Percentiles rank a stretch among this genome's conserved stretches.
These are phyloP conservation scores for Drosophila pegasa DNA, from an alignment of 2,888 invertebrate species.

Conservation along the genomic window DNA sequence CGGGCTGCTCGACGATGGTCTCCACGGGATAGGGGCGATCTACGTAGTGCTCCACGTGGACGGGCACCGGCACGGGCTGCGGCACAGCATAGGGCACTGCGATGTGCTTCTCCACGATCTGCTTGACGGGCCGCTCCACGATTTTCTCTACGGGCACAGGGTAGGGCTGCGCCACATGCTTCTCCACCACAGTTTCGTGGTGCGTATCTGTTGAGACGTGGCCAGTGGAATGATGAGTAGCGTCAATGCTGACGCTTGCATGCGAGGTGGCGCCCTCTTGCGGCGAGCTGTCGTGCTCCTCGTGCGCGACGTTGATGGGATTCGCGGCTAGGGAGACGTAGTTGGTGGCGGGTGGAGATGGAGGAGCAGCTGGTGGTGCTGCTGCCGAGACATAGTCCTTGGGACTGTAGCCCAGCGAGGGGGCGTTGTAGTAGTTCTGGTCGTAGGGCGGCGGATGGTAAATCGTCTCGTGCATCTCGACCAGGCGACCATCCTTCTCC, in stretches of 20 bases:
- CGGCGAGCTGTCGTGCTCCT: slow-evolving; percentile 60
- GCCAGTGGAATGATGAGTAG: slow-evolving; percentile 13
- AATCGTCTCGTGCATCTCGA: slow-evolving; percentile 83
- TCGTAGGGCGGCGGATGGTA: slow-evolving; percentile 67
- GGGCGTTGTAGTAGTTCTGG: slow-evolving; percentile 30
- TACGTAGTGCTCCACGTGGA: slow-evolving; percentile 86
- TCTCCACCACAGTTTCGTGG: slow-evolving; percentile 81
- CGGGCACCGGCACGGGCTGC: slow-evolving; percentile 85
- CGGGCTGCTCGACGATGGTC: slow-evolving; percentile 85
- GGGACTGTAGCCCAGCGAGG: slow-evolving; percentile 29
- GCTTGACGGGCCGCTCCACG: slow-evolving; percentile 85
- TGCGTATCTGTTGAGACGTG: neutral
- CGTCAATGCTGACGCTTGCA: slow-evolving; percentile 37
- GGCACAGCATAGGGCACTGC: slow-evolving; percentile 85
- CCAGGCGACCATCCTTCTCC: slow-evolving; percentile 79
- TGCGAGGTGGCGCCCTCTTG: slow-evolving; percentile 56
- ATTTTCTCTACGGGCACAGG: slow-evolving; percentile 80
- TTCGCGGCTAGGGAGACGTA: slow-evolving; percentile 71
- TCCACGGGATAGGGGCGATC: slow-evolving; percentile 85
- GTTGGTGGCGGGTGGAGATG: slow-evolving; percentile 26
- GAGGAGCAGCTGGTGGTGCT: slow-evolving; percentile 6
- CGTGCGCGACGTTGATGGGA: slow-evolving; percentile 74
- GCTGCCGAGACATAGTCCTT: slow-evolving; percentile 32
- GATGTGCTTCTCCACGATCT: slow-evolving; percentile 86
- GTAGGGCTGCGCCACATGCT: slow-evolving; percentile 85